Percentiles rank a stretch among this genome's conserved stretches.
Evolutionary conservation across 2,888 invertebrate genomes (phyloP).

Genomic region (Thelaira solivaga): DNA sequence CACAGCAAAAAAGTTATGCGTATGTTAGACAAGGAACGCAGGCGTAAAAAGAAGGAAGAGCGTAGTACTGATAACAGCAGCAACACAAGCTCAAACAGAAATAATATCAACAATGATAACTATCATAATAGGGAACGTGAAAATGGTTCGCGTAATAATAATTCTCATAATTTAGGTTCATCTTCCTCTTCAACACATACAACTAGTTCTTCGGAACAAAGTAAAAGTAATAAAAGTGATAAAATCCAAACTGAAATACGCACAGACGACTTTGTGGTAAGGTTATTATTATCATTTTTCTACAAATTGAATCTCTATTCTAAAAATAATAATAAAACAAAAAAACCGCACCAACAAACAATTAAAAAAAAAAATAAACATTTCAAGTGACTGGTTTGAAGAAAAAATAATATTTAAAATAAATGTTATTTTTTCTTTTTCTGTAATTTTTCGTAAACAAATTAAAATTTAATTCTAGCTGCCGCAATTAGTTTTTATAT

Average conservation of each 20-base stretch:
- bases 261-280: conserved; percentile 84
- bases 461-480: too few relatives aligned
- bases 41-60: conserved; percentile 74
- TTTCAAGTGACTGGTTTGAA: conserved; percentile 61
- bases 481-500: too few relatives aligned
- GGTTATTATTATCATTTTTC: conserved; percentile 78
- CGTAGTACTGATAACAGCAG: conserved; percentile 60
- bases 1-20: conserved; percentile 93
- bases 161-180: conserved; percentile 66
- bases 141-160: conserved; percentile 66
- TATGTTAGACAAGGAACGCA: conserved; percentile 87
- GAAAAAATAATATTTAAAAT: conserved; percentile 49
- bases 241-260: conserved; percentile 83
- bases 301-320: conserved; percentile 47
- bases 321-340: conserved; percentile 58
- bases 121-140: conserved; percentile 57
- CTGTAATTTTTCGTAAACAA: background rate
- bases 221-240: conserved; percentile 77
- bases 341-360: conserved; percentile 42
- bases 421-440: conserved; percentile 48
- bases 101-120: conserved; percentile 18
- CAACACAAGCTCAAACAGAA: conserved; percentile 30
- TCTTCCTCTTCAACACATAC: conserved; percentile 58
- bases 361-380: conserved; percentile 8
- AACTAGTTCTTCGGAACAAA: conserved; percentile 68